Conservation (phyloP, 2,888 invertebrate genomes). For the Drosophila yooni region DNA sequence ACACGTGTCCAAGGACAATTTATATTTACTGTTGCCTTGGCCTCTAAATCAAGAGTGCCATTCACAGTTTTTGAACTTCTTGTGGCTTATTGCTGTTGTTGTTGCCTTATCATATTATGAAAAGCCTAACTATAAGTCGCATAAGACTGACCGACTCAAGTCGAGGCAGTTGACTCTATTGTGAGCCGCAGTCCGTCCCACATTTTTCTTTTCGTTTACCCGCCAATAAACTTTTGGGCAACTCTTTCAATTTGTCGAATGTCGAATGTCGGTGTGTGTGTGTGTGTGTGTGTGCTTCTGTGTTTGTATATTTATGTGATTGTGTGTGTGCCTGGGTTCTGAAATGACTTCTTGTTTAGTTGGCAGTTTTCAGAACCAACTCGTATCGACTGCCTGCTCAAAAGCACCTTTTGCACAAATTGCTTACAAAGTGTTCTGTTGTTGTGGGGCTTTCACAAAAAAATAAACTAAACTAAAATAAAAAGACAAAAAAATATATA, state of each 20-base stretch:
- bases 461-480: conserved; percentile 12
- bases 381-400: conserved; percentile 43
- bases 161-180: conserved; percentile 31
- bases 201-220: conserved; percentile 68
- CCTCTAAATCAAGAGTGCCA: conserved; percentile 35
- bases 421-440: conserved; percentile 77
- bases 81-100: conserved; percentile 7
- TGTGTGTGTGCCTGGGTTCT: conserved; percentile 30
- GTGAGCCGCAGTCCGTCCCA: conserved; percentile 34
- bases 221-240: conserved; percentile 78
- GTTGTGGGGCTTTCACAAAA: conserved; percentile 33
- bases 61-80: conserved; percentile 39
- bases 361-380: conserved; percentile 69
- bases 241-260: conserved; percentile 75
- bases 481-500: conserved; percentile 39
- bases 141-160: conserved; percentile 37
- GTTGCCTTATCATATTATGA: conserved; percentile 61
- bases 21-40: conserved; percentile 24
- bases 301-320: conserved; percentile 20
- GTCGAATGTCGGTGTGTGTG: not conserved
- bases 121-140: conserved; percentile 61
- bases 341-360: conserved; percentile 77
- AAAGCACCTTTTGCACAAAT: conserved; percentile 72
- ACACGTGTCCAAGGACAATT: conserved; percentile 54
- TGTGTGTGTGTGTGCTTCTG: conserved; percentile 6